These are phyloP conservation scores for Pseudomyrmex sp. DNA, from an alignment of 1,140 invertebrate genomes.

Conservation along the genomic window DNA sequence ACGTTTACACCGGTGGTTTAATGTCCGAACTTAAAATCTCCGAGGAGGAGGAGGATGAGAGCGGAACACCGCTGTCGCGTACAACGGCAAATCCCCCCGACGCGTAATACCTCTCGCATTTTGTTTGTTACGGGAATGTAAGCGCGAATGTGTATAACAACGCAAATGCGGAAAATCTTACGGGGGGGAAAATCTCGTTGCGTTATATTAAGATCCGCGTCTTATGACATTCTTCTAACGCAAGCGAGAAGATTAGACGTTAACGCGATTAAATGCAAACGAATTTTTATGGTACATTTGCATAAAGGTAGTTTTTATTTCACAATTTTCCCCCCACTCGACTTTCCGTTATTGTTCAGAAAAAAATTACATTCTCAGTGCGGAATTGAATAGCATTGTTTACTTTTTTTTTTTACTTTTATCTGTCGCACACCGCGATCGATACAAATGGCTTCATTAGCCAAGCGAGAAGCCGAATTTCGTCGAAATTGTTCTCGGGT, in stretches of 20 bases:
- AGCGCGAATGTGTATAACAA: slow-evolving; percentile 6
- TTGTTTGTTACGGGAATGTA: slow-evolving; percentile 1
- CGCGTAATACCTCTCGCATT: slow-evolving; percentile 10
- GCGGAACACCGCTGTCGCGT: slow-evolving; percentile 24
- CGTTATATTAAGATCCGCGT: slow-evolving; percentile 16
- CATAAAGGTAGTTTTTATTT: too few species aligned
- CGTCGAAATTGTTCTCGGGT: slow-evolving; percentile 45
- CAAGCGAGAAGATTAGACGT: background rate
- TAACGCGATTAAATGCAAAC: background rate
- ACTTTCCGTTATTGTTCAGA: background rate
- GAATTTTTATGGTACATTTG: too few species aligned
- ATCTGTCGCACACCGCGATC: background rate
- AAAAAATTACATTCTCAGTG: background rate
- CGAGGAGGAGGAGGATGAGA: slow-evolving; percentile 49
- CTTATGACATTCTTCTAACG: slow-evolving; percentile 22
- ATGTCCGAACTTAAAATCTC: slow-evolving; percentile 77
- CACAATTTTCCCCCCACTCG: background rate
- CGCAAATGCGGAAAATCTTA: slow-evolving; percentile 31
- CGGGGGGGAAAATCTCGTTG: background rate
- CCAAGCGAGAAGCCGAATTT: slow-evolving; percentile 26
- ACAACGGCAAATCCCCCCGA: slow-evolving; percentile 19
- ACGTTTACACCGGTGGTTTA: slow-evolving; percentile 80
- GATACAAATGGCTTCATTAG: background rate
- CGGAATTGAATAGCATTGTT: background rate
- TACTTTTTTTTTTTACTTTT: background rate